These are phyloP conservation scores for Amblyjoppa proteus DNA, from an alignment of 2,888 invertebrate species.

Conservation along the genomic window DNA sequence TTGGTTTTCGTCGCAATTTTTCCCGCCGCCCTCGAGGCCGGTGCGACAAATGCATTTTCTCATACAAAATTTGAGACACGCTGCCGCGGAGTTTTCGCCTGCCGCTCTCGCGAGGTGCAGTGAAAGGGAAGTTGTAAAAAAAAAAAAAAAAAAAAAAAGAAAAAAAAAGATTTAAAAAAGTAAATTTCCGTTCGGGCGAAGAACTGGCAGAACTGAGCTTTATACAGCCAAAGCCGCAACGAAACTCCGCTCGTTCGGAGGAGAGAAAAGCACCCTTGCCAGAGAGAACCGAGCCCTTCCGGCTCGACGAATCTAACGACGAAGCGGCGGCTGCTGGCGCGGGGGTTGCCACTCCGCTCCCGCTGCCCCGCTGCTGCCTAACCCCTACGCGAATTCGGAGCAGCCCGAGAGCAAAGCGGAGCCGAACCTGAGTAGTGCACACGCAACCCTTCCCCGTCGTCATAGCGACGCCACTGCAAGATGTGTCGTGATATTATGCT, in stretches of 20 bases:
- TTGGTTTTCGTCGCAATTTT: background rate
- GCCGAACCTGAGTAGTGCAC: background rate
- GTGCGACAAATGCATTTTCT: background rate
- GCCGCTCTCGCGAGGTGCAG: background rate
- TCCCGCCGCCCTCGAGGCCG: background rate
- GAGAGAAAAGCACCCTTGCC: slow-evolving; percentile 16
- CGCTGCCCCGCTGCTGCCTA: slow-evolving; percentile 17
- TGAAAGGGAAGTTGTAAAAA: too few relatives aligned
- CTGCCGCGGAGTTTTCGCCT: background rate
- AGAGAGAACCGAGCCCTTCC: slow-evolving; percentile 23
- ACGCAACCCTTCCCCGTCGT: slow-evolving; percentile 66
- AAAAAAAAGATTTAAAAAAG: background rate
- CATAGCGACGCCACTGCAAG: slow-evolving; percentile 66
- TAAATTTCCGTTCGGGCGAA: slow-evolving; percentile 12
- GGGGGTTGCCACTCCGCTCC: slow-evolving; percentile 15
- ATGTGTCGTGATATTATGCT: slow-evolving; percentile 68
- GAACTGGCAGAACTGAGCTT: background rate
- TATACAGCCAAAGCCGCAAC: slow-evolving; percentile 1
- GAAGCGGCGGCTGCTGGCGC: background rate
- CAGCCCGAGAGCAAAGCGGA: slow-evolving; percentile 18
- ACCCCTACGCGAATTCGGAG: slow-evolving; percentile 53
- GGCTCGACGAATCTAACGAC: slow-evolving; percentile 35
- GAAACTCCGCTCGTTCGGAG: slow-evolving; percentile 4
- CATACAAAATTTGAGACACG: background rate
- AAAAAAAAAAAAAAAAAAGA: background rate